These are phyloP conservation scores for Tyrophagus putrescentiae DNA, from an alignment of 1,140 invertebrate species.

Conservation along the genomic window DNA sequence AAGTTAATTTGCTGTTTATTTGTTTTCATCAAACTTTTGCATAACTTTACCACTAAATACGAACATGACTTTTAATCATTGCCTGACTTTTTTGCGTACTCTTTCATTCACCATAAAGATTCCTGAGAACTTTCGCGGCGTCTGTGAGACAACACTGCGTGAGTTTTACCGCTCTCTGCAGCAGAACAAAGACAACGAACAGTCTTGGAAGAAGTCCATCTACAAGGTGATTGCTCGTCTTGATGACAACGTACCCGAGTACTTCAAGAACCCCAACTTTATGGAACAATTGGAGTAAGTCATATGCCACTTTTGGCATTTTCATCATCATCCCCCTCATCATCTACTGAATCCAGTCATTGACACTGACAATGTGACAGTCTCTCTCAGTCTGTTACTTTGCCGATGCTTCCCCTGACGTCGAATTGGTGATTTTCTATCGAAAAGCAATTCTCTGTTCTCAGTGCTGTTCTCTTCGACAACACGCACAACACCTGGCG, in stretches of 20 bases:
- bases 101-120: slow-evolving; percentile 47
- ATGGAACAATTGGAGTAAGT: slow-evolving; percentile 85
- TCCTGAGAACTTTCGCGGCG: slow-evolving; percentile 85
- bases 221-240: slow-evolving; percentile 98
- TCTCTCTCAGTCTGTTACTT: neutral
- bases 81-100: slow-evolving; percentile 1
- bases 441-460: too few species aligned
- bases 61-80: neutral
- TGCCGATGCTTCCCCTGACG: neutral
- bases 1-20: slow-evolving; percentile 33
- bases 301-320: slow-evolving; percentile 28
- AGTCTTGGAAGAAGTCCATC: slow-evolving; percentile 99
- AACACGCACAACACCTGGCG: too few species aligned
- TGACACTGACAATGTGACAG: neutral
- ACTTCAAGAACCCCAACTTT: slow-evolving; percentile 98
- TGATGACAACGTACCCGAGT: slow-evolving; percentile 95
- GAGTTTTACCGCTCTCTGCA: slow-evolving; percentile 98
- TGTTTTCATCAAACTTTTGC: neutral
- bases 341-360: neutral
- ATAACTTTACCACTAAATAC: neutral
- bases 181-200: slow-evolving; percentile 85
- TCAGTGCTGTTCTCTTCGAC: too few species aligned
- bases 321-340: neutral
- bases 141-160: slow-evolving; percentile 86
- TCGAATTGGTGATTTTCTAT: neutral